These are phyloP conservation scores for Microcebus murinus DNA, from an alignment of 2,113 vertebrate species.

Conservation along the genomic window DNA sequence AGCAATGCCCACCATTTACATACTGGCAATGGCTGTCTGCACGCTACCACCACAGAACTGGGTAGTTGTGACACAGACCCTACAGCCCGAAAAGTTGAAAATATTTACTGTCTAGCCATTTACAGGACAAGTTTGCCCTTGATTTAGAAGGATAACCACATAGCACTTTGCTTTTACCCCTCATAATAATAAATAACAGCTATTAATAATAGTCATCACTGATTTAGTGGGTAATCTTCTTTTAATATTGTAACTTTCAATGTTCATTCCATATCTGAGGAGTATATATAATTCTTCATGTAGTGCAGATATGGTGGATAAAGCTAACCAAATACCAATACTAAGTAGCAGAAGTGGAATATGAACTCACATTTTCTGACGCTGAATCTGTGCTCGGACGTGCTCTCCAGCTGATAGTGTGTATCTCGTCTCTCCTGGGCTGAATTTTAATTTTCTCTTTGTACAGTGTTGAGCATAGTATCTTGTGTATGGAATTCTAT, in stretches of 20 bases:
- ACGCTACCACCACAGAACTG: neutral
- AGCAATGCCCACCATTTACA: neutral
- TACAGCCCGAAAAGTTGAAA: neutral
- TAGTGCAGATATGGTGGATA: neutral
- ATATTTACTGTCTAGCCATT: neutral
- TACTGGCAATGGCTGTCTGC: neutral
- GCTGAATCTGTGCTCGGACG: neutral
- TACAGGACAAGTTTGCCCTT: neutral
- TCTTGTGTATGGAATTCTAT: neutral
- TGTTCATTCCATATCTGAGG: neutral
- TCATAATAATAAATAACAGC: neutral
- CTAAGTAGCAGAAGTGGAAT: neutral
- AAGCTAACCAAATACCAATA: neutral
- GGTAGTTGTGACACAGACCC: neutral
- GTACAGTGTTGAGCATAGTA: neutral
- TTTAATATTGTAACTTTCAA: neutral
- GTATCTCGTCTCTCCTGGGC: neutral
- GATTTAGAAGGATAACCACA: neutral
- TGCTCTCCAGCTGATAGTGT: neutral
- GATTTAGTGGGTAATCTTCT: neutral
- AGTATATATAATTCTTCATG: neutral
- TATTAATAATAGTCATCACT: neutral
- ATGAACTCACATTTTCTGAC: neutral
- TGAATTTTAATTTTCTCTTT: neutral
- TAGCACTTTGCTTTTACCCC: neutral